Evolutionary conservation across 2,797 vertebrate species (phyloP), one percentile per base, ranked within the genome.

Genomic region (Molossus alvarezi): DNA sequence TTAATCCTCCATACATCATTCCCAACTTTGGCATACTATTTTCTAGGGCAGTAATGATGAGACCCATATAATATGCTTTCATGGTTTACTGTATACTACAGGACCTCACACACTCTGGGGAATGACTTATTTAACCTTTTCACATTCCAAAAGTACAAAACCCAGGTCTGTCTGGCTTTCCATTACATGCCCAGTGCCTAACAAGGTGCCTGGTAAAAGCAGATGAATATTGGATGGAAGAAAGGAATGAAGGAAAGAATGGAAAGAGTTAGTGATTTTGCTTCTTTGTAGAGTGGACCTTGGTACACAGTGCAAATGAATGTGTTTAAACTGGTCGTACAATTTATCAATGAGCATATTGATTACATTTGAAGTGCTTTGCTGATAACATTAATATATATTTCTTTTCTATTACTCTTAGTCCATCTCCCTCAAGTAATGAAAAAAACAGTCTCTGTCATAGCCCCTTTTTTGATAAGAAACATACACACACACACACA

Each of bases 371-470:
- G 82, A 79, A 62, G 25, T 69, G 58, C 79, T 90, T 93, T 62
- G 12, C 29, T 48, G 4, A 64, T 58, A 33, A 62, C 82, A 62
- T 57, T 62, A 87, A 92, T 58, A 55, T 14, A 6, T 41, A 33
- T 55, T 76, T 93, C 21, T 53, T 95, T 84, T 84, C 71, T 51
- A 33, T 86, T 76, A 53, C 67, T 73, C 15, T 65, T 83, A 84
- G 57, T 27, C 9, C 6, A 27, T 71, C 3, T 25, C 41, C 25
- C 88, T 93, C 58, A 90, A 76, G 57, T 53, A 92, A 84, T 65
- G 51, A 62, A 72, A 60, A 77, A 77, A 51, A 48, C 67, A 33
- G 6, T 67, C 69, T 69, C 11, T 53, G 25, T 72, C 37, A 72
- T 29, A 60, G 37, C 57, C 20, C 51, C 18, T 88, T 82, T 90